Evolutionary conservation across 2,797 vertebrate genomes (phyloP), one percentile per base, ranked within the genome.

Genomic region (Melanotaenia boesemani): DNA sequence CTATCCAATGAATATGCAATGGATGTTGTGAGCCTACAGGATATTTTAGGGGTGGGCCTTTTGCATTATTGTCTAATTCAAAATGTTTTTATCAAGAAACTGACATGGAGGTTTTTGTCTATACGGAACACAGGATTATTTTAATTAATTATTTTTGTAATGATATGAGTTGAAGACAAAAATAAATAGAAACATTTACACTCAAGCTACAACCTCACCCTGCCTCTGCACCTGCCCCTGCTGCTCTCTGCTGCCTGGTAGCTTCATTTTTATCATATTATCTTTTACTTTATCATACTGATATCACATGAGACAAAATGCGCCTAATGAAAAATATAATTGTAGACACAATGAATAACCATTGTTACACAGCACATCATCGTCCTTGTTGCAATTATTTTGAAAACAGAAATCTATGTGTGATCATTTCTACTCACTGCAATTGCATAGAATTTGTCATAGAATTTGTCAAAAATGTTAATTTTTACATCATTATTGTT

Each of bases 1-100:
- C 18, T 48, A 48, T 48, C 44, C 18, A 48, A 9, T n/a, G 0
- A n/a, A 18, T 34, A 52, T 37, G 34, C 39, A 30, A 28, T 39
- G n/a, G 41, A 41, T 28, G 24, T 62, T 37, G 11, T 60, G 20
- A 36, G 34, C 32, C 59, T 6, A 39, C 6, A 37, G 48, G 32
- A 54, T 44, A 50, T 70, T 67, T 57, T 80, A 65, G 78, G 57
- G 3, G 39, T 16, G 15, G 4, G 39, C 39, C 5, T 16, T 44
- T 44, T 44, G 44, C 44, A 20, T 20, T 48, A 48, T 48, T 48
- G 18, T 48, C 20, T 20, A n/a, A 48, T 48, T 48, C 18, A 48
- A 20, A 48, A 20, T 48, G 7, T 20, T 5, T 5, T 6, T 9
- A 20, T 48, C 7, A 6, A 48, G 6, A 48, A 48, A 20, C 8